phyloP scores from a whole-genome alignment of 2,797 vertebrate genomes.

The Otolemur crassicaudatus region DNA sequence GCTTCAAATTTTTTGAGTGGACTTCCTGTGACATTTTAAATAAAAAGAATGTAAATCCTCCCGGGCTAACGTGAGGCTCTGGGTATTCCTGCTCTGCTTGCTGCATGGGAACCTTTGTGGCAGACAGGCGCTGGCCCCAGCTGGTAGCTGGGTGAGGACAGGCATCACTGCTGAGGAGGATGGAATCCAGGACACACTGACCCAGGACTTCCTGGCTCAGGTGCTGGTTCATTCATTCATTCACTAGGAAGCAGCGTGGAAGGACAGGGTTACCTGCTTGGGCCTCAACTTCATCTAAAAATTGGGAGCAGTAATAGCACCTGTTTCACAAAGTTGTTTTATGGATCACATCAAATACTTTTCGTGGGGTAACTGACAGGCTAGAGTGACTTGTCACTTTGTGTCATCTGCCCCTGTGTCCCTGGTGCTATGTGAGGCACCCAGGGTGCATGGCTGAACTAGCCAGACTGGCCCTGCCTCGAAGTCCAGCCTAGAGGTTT shows the following conservation, averaged over 20 bases:
- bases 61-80: constrained; percentile 70
- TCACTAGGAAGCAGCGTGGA: neutral
- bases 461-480: neutral
- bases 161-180: neutral
- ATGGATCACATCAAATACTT: accelerated
- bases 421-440: neutral
- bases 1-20: constrained; percentile 85
- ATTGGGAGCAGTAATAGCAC: neutral
- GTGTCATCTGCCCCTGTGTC: accelerated
- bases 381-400: accelerated
- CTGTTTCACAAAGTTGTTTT: accelerated
- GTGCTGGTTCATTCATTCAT: no score
- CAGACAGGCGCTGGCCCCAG: neutral
- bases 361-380: accelerated
- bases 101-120: constrained; percentile 27
- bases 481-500: neutral
- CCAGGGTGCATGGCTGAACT: no score
- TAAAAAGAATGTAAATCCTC: constrained; percentile 84
- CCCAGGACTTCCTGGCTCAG: neutral
- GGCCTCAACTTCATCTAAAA: neutral
- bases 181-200: accelerated
- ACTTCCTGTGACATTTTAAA: constrained; percentile 89
- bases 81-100: constrained; percentile 68
- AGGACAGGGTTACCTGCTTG: accelerated
- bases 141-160: accelerated